Evolutionary conservation across 2,888 invertebrate genomes (phyloP), one percentile per base, ranked within the genome.

Genomic region (Glyphotaelius pellucidus): DNA sequence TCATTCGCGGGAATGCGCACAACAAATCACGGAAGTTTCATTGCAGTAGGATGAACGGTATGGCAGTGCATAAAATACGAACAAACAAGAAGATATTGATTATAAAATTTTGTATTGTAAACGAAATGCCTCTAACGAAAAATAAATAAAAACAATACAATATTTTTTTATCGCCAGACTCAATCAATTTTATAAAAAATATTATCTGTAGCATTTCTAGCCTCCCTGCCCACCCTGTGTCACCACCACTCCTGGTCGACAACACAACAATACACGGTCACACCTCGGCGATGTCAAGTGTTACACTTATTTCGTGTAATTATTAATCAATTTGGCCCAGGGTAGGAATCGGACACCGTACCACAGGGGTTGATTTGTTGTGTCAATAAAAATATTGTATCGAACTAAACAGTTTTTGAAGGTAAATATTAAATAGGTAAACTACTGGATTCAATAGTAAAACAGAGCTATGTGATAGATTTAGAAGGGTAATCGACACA

Each of bases 241-340:
- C 67, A 0, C 67, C 67, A 1, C 67, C 67, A 9, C 67, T 2
- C 67, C n/a, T 25, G 7, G n/a, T 25, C 67, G 0, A 7, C n/a
- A n/a, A 67, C 19, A n/a, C 67, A 12, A n/a, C 19, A 31, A 31
- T 89, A 91, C 35, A 67, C 84, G 91, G 92, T 92, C 92, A 92
- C 92, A 92, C 92, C 92, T 92, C 91, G 84, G 83, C 84, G 85
- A 90, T 67, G 90, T 90, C 89, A 87, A 92, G 91, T 86, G 92
- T 91, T 89, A 90, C 84, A 90, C 83, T 89, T 89, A 52, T 91
- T 90, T 80, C 30, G 88, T 80, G 67, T 92, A 90, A 90, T 92
- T 92, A 90, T 90, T 89, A 92, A 89, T 88, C 80, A 88, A 92
- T 90, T 92, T 90, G 47, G 30, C n/a, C n/a, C 79, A 90, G 91